phyloP scores from a whole-genome alignment of 2,797 vertebrate genomes.

The Acipenser oxyrinchus region DNA sequence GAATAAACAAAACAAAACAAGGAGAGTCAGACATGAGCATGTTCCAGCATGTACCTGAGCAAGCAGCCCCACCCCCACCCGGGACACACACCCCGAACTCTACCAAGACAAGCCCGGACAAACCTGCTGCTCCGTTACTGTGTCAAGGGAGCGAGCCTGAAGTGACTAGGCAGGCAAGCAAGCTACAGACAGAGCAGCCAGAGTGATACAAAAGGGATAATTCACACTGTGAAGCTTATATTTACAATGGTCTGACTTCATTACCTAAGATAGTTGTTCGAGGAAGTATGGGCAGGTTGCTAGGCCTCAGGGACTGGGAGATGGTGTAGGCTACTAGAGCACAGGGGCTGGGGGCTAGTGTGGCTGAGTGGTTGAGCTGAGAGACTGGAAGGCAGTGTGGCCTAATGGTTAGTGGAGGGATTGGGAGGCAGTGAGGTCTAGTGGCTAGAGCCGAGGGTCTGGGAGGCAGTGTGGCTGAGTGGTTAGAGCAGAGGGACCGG shows the following conservation, averaged over 20 bases:
- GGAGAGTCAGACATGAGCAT: slow-evolving; percentile 71
- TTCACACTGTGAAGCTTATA: too few relatives aligned
- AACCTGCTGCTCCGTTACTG: slow-evolving; percentile 48
- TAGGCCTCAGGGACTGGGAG: neutral
- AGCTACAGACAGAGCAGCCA: slow-evolving; percentile 24
- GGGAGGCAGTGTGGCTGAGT: too few relatives aligned
- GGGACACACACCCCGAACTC: slow-evolving; percentile 22
- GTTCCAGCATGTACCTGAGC: slow-evolving; percentile 76
- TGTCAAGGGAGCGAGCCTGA: slow-evolving; percentile 56
- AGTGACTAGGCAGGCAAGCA: slow-evolving; percentile 47
- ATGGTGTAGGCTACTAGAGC: neutral
- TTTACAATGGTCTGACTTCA: too few relatives aligned
- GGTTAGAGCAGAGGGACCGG: neutral
- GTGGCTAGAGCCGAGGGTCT: too few relatives aligned
- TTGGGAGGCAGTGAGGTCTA: neutral
- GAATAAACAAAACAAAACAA: slow-evolving; percentile 59
- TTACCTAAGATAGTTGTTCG: too few relatives aligned
- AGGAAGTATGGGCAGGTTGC: neutral
- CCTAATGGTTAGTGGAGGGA: neutral
- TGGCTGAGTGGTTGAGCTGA: too few relatives aligned
- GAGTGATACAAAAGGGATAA: neutral
- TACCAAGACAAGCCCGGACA: slow-evolving; percentile 77
- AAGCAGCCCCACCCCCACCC: slow-evolving; percentile 38
- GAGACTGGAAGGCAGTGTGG: too few relatives aligned
- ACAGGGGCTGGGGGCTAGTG: neutral